A percentile compares a stretch with the other conserved stretches of the same genome.
These are phyloP conservation scores for Choristoneura fumiferana DNA, from an alignment of 1,140 invertebrate species.

Conservation along the genomic window DNA sequence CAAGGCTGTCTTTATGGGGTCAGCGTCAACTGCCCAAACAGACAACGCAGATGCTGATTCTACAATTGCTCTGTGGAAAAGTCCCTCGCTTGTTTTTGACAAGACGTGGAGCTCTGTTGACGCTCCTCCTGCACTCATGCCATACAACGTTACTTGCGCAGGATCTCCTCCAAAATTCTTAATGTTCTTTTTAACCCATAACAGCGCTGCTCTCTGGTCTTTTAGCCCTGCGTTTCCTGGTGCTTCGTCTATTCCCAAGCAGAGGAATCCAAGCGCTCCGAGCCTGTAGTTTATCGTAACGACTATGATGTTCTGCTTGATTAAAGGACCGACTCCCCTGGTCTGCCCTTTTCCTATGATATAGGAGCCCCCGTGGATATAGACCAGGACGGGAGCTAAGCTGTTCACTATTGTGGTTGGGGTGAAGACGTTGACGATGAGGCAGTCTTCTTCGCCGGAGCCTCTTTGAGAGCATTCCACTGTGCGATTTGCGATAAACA, in stretches of 20 bases:
- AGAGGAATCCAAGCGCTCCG: conserved; percentile 73
- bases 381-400: conserved; percentile 78
- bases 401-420: conserved; percentile 43
- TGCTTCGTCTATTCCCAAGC: conserved; percentile 76
- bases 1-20: conserved; percentile 74
- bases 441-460: conserved; percentile 83
- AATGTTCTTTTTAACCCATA: conserved; percentile 80
- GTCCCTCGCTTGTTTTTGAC: conserved; percentile 58
- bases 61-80: conserved; percentile 79
- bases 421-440: conserved; percentile 89
- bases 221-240: conserved; percentile 74
- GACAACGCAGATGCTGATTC: conserved; percentile 81
- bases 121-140: conserved; percentile 60
- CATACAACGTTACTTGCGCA: conserved; percentile 64
- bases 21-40: conserved; percentile 78
- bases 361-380: conserved; percentile 84
- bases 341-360: conserved; percentile 66
- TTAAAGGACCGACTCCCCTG: conserved; percentile 71
- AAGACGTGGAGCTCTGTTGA: conserved; percentile 50
- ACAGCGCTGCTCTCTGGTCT: conserved; percentile 77
- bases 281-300: conserved; percentile 78
- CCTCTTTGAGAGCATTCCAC: conserved; percentile 35
- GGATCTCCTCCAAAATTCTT: conserved; percentile 74
- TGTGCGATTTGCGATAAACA: conserved; percentile 45
- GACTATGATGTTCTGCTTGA: conserved; percentile 70